Percentiles rank a stretch among this genome's conserved stretches.
Evolutionary conservation across 2,797 vertebrate species (phyloP).

Genomic region (Fundulus diaphanus): DNA sequence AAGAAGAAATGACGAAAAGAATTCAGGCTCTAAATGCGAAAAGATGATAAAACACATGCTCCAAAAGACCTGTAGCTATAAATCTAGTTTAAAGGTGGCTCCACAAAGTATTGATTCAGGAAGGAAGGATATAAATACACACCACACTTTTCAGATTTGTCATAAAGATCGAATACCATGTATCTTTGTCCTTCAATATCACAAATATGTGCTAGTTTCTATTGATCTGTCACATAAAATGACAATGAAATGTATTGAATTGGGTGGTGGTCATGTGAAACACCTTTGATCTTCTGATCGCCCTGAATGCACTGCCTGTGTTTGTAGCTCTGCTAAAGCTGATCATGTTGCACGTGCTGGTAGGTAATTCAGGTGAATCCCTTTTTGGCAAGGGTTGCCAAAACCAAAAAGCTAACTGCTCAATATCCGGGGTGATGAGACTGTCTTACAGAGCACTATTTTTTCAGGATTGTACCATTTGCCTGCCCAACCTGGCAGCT

Average conservation of each 20-base stretch:
- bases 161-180: too few relatives aligned
- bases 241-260: neutral
- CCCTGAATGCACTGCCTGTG: neutral
- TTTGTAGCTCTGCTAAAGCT: constrained; percentile 5
- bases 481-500: neutral
- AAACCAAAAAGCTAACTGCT: constrained; percentile 1
- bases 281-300: neutral
- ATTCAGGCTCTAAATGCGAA: too few relatives aligned
- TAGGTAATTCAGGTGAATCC: neutral
- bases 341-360: constrained; percentile 1
- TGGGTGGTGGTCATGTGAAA: neutral
- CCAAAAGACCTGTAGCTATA: too few relatives aligned
- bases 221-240: neutral
- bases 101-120: too few relatives aligned
- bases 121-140: too few relatives aligned
- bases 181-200: neutral
- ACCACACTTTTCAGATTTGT: too few relatives aligned
- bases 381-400: neutral
- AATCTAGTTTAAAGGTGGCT: too few relatives aligned
- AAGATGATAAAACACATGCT: too few relatives aligned
- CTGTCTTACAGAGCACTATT: neutral
- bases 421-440: neutral
- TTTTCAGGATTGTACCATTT: constrained; percentile 5
- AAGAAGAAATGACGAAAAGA: too few relatives aligned
- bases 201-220: neutral